Percentiles rank a stretch among this genome's conserved stretches.
Evolutionary conservation across 2,113 vertebrate genomes (phyloP).

Genomic region (Dromiciops gliroides): DNA sequence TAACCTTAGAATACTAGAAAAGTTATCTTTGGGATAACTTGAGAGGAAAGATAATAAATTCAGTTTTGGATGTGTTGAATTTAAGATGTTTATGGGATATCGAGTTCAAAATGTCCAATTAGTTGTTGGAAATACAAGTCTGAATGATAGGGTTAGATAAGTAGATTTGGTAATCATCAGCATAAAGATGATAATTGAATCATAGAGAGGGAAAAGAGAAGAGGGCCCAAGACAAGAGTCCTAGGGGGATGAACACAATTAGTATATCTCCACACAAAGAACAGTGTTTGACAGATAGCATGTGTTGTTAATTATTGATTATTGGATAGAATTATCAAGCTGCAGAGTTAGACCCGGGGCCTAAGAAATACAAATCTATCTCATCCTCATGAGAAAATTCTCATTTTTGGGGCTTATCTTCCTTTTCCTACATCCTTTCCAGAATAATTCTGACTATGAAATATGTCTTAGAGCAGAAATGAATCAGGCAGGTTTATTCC

Average conservation of each 20-base stretch:
- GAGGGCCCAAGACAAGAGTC: not conserved
- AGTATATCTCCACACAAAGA: not conserved
- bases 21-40: not conserved
- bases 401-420: not conserved
- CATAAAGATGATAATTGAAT: not conserved
- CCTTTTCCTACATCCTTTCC: not conserved
- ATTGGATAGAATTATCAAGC: not conserved
- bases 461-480: not conserved
- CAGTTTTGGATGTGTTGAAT: not conserved
- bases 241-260: not conserved
- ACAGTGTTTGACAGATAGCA: not conserved
- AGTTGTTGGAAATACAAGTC: not conserved
- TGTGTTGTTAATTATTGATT: not conserved
- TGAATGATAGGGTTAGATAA: not conserved
- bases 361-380: not conserved
- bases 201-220: not conserved
- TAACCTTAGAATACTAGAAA: not conserved
- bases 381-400: not conserved
- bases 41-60: not conserved
- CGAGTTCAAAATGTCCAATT: not conserved
- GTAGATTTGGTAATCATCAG: not conserved
- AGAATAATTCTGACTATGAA: not conserved
- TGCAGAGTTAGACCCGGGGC: not conserved
- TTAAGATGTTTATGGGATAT: not conserved
- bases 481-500: not conserved